Percentiles rank a stretch among this genome's conserved stretches.
phyloP scores from a whole-genome alignment of 1,140 invertebrate genomes.

The Camponotus pennsylvanicus region DNA sequence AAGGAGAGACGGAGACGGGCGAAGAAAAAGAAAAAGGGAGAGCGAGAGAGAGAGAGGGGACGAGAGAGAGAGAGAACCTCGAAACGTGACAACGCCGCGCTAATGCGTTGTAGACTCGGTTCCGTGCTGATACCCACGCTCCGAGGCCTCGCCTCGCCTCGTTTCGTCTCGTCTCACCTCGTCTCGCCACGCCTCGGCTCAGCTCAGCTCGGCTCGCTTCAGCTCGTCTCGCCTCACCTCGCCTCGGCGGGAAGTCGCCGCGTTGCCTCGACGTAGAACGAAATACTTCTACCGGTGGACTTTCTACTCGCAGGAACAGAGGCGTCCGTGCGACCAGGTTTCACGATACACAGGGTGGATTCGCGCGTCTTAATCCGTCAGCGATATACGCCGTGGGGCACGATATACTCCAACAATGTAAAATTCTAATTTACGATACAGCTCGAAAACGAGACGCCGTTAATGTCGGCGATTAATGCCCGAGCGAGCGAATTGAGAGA shows the following conservation, averaged over 20 bases:
- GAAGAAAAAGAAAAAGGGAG: slow-evolving; percentile 16
- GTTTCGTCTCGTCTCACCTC: slow-evolving; percentile 18
- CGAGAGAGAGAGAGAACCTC: slow-evolving; percentile 76
- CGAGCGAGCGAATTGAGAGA: neutral
- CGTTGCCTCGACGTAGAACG: slow-evolving; percentile 62
- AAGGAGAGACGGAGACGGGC: slow-evolving; percentile 34
- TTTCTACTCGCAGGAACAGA: slow-evolving; percentile 84
- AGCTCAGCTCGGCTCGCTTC: slow-evolving; percentile 4
- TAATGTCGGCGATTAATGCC: neutral
- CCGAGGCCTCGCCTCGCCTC: slow-evolving; percentile 77
- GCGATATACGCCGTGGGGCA: neutral
- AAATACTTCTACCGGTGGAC: slow-evolving; percentile 82
- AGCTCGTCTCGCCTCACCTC: slow-evolving; percentile 26
- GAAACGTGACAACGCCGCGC: slow-evolving; percentile 84
- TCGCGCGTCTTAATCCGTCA: slow-evolving; percentile 26
- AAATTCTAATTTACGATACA: slow-evolving; percentile 11
- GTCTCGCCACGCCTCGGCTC: slow-evolving; percentile 16
- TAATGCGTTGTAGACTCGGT: slow-evolving; percentile 85
- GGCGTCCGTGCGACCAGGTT: slow-evolving; percentile 76
- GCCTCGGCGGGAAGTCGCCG: slow-evolving; percentile 31
- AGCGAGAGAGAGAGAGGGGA: slow-evolving; percentile 63
- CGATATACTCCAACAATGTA: neutral
- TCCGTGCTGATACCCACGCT: slow-evolving; percentile 87
- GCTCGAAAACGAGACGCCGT: neutral
- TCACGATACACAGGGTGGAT: slow-evolving; percentile 56